Evolutionary conservation across 1,140 invertebrate genomes (phyloP).

Genomic region (Oryctes rhinoceros): DNA sequence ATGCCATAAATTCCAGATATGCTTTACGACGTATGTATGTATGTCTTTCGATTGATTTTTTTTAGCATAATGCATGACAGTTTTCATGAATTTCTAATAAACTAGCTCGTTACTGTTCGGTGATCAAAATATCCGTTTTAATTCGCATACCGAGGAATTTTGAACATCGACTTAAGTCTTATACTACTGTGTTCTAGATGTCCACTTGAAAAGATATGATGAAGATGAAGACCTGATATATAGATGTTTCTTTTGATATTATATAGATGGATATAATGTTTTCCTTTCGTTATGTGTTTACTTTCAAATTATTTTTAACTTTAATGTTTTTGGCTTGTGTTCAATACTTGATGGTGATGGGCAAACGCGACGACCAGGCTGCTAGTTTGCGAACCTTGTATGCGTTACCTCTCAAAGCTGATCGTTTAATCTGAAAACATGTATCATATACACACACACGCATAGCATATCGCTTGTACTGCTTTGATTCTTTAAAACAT

Average conservation of each 20-base stretch:
- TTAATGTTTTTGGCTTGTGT: slow-evolving; percentile 25
- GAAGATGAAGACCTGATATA: slow-evolving; percentile 29
- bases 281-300: slow-evolving; percentile 12
- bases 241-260: neutral
- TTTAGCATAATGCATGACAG: neutral
- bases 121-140: neutral
- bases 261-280: neutral
- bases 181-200: slow-evolving; percentile 24
- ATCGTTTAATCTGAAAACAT: neutral
- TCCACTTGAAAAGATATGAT: slow-evolving; percentile 5
- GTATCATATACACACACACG: neutral
- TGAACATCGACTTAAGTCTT: slow-evolving; percentile 29
- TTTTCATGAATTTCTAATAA: neutral
- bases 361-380: slow-evolving; percentile 51
- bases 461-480: slow-evolving; percentile 47
- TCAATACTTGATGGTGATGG: slow-evolving; percentile 45
- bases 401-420: slow-evolving; percentile 21
- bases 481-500: neutral
- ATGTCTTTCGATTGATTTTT: neutral
- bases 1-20: neutral
- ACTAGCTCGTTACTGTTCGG: neutral
- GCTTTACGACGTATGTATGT: neutral
- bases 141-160: neutral
- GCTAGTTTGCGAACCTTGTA: slow-evolving; percentile 17
- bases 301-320: slow-evolving; percentile 7